Evolutionary conservation across 1,140 invertebrate species (phyloP), one percentile per base, ranked within the genome.

Genomic region (Pseudomyrmex cubaensis): DNA sequence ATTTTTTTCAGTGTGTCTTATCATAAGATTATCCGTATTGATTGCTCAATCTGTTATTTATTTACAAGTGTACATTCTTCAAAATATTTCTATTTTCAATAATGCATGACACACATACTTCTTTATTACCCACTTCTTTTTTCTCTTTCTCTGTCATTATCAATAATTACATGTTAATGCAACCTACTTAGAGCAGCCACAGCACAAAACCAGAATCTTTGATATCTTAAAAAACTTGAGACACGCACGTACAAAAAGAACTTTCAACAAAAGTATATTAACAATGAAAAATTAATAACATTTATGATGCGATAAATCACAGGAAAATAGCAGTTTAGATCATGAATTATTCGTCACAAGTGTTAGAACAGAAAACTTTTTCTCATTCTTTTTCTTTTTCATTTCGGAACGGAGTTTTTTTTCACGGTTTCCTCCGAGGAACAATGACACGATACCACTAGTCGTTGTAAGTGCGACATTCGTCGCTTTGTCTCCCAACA

Each of bases 401-500:
- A 13, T 52, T 48, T 17, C n/a, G 25, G n/a, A 44, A 13, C 46
- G 8, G 5, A 25, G 25, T 25, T 12, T 9, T 17, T 44, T 20
- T 8, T 73, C 44, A 20, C 35, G n/a, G n/a, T 64, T 76, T 44
- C 44, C 56, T 25, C 5, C 5, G 20, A 17, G 70, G 13, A 35
- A 73, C 25, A 46, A 62, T 13, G 64, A 46, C 15, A 8, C 22
- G 75, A 25, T 20, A 12, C 1, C 44, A 12, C 52, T 64, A 5
- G 5, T n/a, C 15, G 48, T 70, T 48, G 48, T 61, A 52, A 13
- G 66, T 48, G 74, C 67, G n/a, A 56, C 61, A 62, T 25, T 59
- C 69, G 54, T 56, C 62, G 63, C n/a, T 66, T 76, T 69, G 63
- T 87, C 61, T 61, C 50, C 70, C 35, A 35, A 63, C 74, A 50